Evolutionary conservation across 2,113 vertebrate genomes (phyloP).

Genomic region (human (Homo sapiens)): GRCh38 chr18:33953001-33953500

Average conservation of each 20-base stretch:
- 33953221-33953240: neutral
- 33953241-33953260: neutral
- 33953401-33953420: neutral
- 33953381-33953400: neutral
- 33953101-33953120: neutral
- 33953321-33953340: neutral
- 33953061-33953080: neutral
- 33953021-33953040: neutral
- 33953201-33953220: neutral
- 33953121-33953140: neutral
- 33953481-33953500: neutral
- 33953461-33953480: neutral
- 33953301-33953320: neutral
- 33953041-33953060: fast-evolving
- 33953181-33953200: neutral
- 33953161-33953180: neutral
- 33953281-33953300: neutral
- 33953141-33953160: neutral
- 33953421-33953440: neutral
- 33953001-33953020: neutral
- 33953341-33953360: neutral
- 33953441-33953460: neutral
- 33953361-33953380: neutral
- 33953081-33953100: neutral
- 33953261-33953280: neutral